phyloP scores from a whole-genome alignment of 2,797 vertebrate genomes.

The Australoheros facetus region DNA sequence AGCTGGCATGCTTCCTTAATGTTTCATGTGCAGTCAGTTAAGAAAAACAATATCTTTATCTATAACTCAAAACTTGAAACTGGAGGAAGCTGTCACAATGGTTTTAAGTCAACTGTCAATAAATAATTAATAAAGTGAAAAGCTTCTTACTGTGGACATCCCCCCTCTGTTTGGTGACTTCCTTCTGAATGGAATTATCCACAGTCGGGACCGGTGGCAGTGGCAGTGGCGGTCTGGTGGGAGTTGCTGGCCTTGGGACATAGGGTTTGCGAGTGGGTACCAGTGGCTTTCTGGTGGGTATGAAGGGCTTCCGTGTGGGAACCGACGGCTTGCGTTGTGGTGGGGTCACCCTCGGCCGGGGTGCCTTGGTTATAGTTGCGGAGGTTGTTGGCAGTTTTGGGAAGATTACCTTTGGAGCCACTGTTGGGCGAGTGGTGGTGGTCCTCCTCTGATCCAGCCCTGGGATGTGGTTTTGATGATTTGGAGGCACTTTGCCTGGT shows the following conservation, averaged over 20 bases:
- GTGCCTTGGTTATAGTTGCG: slow-evolving; percentile 51
- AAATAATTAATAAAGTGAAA: neutral
- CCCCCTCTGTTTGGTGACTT: slow-evolving; percentile 91
- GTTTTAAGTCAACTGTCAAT: neutral
- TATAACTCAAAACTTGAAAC: neutral
- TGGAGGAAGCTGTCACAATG: neutral
- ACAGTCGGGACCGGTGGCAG: slow-evolving; percentile 68
- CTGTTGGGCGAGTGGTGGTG: slow-evolving; percentile 72
- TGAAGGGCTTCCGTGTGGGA: slow-evolving; percentile 66
- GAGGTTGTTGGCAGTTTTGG: slow-evolving; percentile 53
- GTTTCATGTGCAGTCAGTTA: neutral
- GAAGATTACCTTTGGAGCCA: slow-evolving; percentile 67
- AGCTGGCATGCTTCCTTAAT: neutral
- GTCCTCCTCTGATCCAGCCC: slow-evolving; percentile 79
- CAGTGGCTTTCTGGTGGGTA: slow-evolving; percentile 68
- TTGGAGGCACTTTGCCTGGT: slow-evolving; percentile 75
- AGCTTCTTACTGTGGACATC: slow-evolving; percentile 94
- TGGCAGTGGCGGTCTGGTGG: slow-evolving; percentile 46
- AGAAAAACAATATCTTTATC: neutral
- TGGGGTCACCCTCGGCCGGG: slow-evolving; percentile 59
- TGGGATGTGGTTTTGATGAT: slow-evolving; percentile 83
- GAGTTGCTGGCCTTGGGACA: slow-evolving; percentile 50
- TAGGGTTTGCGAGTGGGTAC: slow-evolving; percentile 57
- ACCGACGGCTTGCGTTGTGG: slow-evolving; percentile 64
- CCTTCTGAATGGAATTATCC: slow-evolving; percentile 90